A percentile compares a stretch with the other conserved stretches of the same genome.
phyloP scores from a whole-genome alignment of 2,888 invertebrate genomes.

The Notodonta ziczac region DNA sequence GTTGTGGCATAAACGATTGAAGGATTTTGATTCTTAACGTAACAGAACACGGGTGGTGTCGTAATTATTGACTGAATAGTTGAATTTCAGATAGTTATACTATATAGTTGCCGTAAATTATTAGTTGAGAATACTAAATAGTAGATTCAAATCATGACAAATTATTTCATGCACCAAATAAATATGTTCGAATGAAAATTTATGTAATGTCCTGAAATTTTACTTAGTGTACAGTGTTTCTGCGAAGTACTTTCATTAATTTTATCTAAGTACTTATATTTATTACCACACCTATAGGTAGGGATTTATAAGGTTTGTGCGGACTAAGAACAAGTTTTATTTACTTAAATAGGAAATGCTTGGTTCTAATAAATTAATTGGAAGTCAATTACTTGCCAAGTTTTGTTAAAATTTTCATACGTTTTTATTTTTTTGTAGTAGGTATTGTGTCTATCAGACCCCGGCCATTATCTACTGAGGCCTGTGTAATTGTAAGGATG shows the following conservation, averaged over 20 bases:
- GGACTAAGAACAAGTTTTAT: no score
- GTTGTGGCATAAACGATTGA: neutral
- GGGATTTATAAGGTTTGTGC: no score
- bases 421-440: conserved; percentile 19
- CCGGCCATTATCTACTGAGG: conserved; percentile 17
- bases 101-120: conserved; percentile 11
- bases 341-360: no score
- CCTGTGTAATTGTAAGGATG: conserved; percentile 49
- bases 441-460: conserved; percentile 3
- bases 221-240: no score
- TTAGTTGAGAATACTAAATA: conserved; percentile 9
- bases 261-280: no score
- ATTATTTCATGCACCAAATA: neutral
- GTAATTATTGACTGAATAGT: conserved; percentile 42
- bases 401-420: no score
- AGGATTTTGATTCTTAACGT: neutral
- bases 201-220: conserved; percentile 23
- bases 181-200: conserved; percentile 3
- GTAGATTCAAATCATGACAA: conserved; percentile 12
- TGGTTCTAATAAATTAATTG: no score
- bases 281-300: no score
- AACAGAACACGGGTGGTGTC: conserved; percentile 8
- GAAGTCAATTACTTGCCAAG: no score
- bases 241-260: no score
- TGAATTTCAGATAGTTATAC: conserved; percentile 36